Evolutionary conservation across 92 coral and sea anemone species (phyloP).

Genomic region (Ricordea florida): DNA sequence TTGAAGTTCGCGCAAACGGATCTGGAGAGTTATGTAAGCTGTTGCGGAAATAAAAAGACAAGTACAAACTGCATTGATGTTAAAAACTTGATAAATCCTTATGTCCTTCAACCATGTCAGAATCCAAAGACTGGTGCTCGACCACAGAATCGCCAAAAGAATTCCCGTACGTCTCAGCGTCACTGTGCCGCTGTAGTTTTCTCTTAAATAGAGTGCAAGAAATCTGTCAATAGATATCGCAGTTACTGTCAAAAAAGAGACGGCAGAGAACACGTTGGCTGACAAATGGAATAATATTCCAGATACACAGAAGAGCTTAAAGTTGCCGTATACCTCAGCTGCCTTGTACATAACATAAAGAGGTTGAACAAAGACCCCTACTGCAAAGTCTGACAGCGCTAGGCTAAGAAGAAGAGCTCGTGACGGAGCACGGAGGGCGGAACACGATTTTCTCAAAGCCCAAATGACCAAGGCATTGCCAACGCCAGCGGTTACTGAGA

Average conservation of each 20-base stretch:
- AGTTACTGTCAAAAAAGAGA: conserved; percentile 21
- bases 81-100: conserved; percentile 17
- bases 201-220: not conserved
- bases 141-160: not conserved
- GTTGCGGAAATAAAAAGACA: conserved; percentile 4
- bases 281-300: conserved; percentile 23
- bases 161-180: not conserved
- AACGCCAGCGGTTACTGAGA: conserved; percentile 11
- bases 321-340: conserved; percentile 11
- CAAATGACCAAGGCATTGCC: conserved; percentile 14
- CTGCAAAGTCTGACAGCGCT: conserved; percentile 17
- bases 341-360: conserved; percentile 15
- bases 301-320: conserved; percentile 18
- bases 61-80: not conserved
- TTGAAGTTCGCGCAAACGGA: conserved; percentile 2
- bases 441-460: conserved; percentile 4
- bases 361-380: conserved; percentile 13
- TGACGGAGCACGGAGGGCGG: conserved; percentile 21
- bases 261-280: conserved; percentile 28
- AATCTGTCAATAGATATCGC: conserved; percentile 17
- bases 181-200: not conserved
- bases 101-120: conserved; percentile 12
- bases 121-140: conserved; percentile 10
- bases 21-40: conserved; percentile 27
- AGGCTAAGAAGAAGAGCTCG: conserved; percentile 9